Conservation (phyloP, 1,140 invertebrate genomes). For the Rhynchophorus ferrugineus region DNA sequence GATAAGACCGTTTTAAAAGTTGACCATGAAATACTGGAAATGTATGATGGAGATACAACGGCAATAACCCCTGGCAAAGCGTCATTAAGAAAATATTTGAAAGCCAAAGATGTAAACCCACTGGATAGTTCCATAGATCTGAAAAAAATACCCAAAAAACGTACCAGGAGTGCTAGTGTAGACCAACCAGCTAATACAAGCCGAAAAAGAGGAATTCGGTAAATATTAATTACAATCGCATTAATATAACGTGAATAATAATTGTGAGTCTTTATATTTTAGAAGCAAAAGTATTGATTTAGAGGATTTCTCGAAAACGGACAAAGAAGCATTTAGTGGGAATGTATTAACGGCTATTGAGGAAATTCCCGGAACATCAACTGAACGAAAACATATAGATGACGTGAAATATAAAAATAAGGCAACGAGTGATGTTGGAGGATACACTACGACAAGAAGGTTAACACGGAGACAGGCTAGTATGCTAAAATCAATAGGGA, state of each 20-base stretch:
- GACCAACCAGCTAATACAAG: conserved; percentile 3
- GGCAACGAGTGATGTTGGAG: conserved; percentile 8
- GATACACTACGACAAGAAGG: conserved; percentile 21
- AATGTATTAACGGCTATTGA: conserved; percentile 5
- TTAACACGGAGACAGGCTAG: conserved; percentile 24
- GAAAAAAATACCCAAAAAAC: conserved; percentile 2
- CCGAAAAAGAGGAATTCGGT: neutral
- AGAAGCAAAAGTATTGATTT: conserved; percentile 11
- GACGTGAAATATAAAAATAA: conserved; percentile 2
- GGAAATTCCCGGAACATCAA: conserved; percentile 2
- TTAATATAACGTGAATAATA: too few species aligned
- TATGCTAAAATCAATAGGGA: conserved; percentile 14
- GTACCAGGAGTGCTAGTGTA: conserved; percentile 20
- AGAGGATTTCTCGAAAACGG: neutral
- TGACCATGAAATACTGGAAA: too few species aligned
- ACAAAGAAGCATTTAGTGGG: neutral
- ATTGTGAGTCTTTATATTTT: neutral
- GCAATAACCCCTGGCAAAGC: too few species aligned
- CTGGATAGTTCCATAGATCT: neutral
- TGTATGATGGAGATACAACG: too few species aligned
- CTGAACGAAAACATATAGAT: conserved; percentile 1
- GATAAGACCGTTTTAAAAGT: too few species aligned
- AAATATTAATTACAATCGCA: too few species aligned
- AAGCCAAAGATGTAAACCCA: too few species aligned
- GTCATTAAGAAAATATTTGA: too few species aligned